Evolutionary conservation across 2,888 invertebrate species (phyloP).

Genomic region (Fragum sueziense): DNA sequence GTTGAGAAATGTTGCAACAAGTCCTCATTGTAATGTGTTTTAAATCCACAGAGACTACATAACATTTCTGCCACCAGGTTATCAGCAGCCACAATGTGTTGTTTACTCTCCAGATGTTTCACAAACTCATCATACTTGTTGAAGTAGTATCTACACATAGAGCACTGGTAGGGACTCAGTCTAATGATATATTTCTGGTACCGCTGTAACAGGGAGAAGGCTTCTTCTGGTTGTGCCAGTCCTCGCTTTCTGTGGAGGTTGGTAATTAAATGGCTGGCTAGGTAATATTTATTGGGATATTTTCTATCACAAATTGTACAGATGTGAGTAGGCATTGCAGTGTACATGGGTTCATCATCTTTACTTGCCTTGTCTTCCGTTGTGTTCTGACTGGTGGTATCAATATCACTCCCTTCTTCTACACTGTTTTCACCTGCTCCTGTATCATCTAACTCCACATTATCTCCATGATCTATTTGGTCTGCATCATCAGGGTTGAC

Average conservation of each 20-base stretch:
- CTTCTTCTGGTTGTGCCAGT: slow-evolving; percentile 82
- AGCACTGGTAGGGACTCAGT: slow-evolving; percentile 93
- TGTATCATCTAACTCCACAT: background rate
- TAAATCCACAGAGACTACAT: slow-evolving; percentile 76
- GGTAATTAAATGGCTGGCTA: slow-evolving; percentile 86
- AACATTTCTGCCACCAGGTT: slow-evolving; percentile 74
- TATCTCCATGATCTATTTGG: no score
- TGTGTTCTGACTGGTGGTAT: background rate
- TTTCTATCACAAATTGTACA: slow-evolving; percentile 77
- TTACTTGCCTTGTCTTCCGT: slow-evolving; percentile 2
- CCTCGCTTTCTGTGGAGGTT: slow-evolving; percentile 91
- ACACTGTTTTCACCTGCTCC: background rate
- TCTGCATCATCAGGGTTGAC: background rate
- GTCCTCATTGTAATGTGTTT: slow-evolving; percentile 65
- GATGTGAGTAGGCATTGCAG: slow-evolving; percentile 27
- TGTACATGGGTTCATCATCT: slow-evolving; percentile 6
- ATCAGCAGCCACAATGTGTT: slow-evolving; percentile 69
- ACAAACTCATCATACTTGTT: slow-evolving; percentile 87
- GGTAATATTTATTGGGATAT: slow-evolving; percentile 75
- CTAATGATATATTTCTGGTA: slow-evolving; percentile 91
- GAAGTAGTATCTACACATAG: slow-evolving; percentile 92
- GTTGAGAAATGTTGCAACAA: slow-evolving; percentile 72
- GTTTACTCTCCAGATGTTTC: slow-evolving; percentile 79
- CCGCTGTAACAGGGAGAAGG: slow-evolving; percentile 86
- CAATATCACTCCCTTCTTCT: background rate